Base-by-base conservation (phyloP, 2,888 invertebrate genomes). In the Tenthredo notha region DNA sequence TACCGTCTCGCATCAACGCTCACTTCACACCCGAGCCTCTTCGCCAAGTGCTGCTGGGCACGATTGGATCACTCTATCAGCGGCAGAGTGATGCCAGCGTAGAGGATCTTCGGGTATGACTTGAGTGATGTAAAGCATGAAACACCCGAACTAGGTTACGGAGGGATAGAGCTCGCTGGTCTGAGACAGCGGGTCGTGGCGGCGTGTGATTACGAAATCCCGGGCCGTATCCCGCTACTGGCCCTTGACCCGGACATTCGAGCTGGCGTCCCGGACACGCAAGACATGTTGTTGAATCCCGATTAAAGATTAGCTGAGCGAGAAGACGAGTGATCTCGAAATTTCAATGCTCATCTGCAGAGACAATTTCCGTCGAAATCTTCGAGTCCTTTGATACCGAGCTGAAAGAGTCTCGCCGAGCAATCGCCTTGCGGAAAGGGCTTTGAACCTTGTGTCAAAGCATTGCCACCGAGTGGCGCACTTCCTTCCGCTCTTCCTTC, bases 1-100 rank as follows among this genome's bases (percentile, higher is more conserved):
- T 90, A 91, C 91, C 90, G 92, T 92, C 92, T 91, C 92, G 92
- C 91, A 90, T 91, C 92, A 91, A 89, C 91, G 91, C 91, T 91
- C 90, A 91, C 92, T 92, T 92, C 92, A 92, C 92, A 91, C 92
- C 91, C 92, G 90, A 91, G 91, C 80, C 80, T 84, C 80, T 58
- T 75, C 43, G 70, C 80, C 67, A 70, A 50, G 88, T 88, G 88
- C 87, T 87, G 87, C 88, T 90, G 88, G 89, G 89, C 90, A 90
- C 88, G 18, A 61, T 83, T 70, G 67, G 83, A 70, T 67, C 83
- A 37, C 67, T 67, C 67, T 83, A 50, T 83, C 83, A 29, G 83
- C 47, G 50, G 29, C 43, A n/a, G 67, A 47, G 65, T 29, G 15
- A 67, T 29, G 50, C 47, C 47, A 33, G 61, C 83, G 67, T 58